Base-by-base conservation (phyloP, 2,888 invertebrate genomes). In the Mycalesis mineus region DNA sequence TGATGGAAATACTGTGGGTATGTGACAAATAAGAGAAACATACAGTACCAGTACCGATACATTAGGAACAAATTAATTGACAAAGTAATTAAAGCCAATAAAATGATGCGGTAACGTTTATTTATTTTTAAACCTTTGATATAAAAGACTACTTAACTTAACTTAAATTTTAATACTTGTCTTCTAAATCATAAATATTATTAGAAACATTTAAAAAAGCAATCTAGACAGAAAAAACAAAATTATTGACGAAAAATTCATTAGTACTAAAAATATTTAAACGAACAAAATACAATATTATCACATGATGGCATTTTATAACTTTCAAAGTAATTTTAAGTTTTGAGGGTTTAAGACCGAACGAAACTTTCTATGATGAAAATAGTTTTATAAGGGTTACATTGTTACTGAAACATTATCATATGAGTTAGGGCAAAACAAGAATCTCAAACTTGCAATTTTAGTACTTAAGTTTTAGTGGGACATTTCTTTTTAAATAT, bases 1-100 rank as follows among this genome's bases (percentile, higher is more conserved):
- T 87, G 83, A 80, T 81, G 81, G 85, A 84, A 78, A 75, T 36
- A 48, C 48, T n/a, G n/a, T 9, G 76, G 73, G 69, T 73, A 74
- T 77, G 80, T 81, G 8, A 58, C 61, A 45, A 60, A 60, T 57
- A 60, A 58, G 52, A 52, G 55, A 52, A 44, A 44, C n/a, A n/a
- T 22, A 42, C 11, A 17, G 40, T 40, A 3, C 6, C 22, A 22
- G 22, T 22, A 22, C 5, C 22, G n/a, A n/a, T n/a, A n/a, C n/a
- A n/a, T n/a, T n/a, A n/a, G n/a, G n/a, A n/a, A n/a, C n/a, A n/a
- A n/a, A n/a, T n/a, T n/a, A n/a, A n/a, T n/a, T n/a, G n/a, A n/a
- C n/a, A n/a, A n/a, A n/a, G n/a, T n/a, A n/a, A n/a, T n/a, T n/a
- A n/a, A n/a, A n/a, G n/a, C n/a, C n/a, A n/a, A n/a, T n/a, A n/a